Evolutionary conservation across 2,797 vertebrate genomes (phyloP), one percentile per base, ranked within the genome.

Genomic region (Sebastes cheni): DNA sequence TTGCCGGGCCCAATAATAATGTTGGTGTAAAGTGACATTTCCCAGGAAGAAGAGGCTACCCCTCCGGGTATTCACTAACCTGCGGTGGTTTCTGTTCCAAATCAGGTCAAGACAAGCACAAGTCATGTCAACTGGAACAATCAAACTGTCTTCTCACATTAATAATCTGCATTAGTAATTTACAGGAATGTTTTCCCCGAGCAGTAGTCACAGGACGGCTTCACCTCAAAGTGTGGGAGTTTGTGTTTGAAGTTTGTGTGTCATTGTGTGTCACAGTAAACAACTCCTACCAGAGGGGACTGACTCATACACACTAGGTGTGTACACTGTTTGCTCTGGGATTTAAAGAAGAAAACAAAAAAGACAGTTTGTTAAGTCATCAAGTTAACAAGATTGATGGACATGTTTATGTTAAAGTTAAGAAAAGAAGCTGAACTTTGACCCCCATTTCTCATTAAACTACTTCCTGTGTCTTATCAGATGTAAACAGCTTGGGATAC

Each of bases 21-120:
- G 67, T 18, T 59, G 10, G 10, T 69, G 22, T 54, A 34, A 75
- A 70, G 60, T 75, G 80, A 83, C 72, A 75, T 82, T 84, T 86
- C 77, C 69, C 80, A 81, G 67, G 23, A 73, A 7, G n/a, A 46
- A 81, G 52, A 67, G 60, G 30, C 59, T 55, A 52, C 56, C 32
- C 79, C 64, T 62, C 46, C 58, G 77, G 81, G 72, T 83, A 75
- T 88, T 84, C 82, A 61, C 68, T 83, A 78, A 84, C 34, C 84
- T 42, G 55, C 13, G 1, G 82, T 54, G 62, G 46, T 86, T 92
- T 91, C 79, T 82, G 72, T 80, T 80, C 30, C 34, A 52, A 83
- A 64, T 92, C 92, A 87, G 80, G 90, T 90, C 78, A 78, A 67
- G 70, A 86, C 91, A 91, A 81, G 89, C 66, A 80, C 61, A 65